Conservation (phyloP, 2,888 invertebrate species). For the Heliconius cydno region DNA sequence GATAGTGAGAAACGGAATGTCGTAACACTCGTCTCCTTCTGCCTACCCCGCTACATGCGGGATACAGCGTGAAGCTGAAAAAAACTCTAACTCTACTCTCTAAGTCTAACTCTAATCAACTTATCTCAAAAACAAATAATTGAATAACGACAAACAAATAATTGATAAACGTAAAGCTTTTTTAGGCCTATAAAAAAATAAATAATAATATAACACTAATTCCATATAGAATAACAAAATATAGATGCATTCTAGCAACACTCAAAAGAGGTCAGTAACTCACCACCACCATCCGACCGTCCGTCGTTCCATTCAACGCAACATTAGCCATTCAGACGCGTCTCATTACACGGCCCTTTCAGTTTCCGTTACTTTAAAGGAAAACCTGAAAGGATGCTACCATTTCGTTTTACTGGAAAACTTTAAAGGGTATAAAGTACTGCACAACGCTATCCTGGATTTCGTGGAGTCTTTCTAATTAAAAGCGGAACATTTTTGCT, state of each 20-base stretch:
- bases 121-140: too few species aligned
- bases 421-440: constrained; percentile 26
- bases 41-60: too few species aligned
- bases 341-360: constrained; percentile 60
- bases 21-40: too few species aligned
- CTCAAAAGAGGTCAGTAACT: constrained; percentile 43
- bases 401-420: constrained; percentile 30
- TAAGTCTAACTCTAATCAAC: too few species aligned
- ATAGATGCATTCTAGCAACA: constrained; percentile 34
- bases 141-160: too few species aligned
- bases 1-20: background rate
- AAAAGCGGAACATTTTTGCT: constrained; percentile 11
- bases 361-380: constrained; percentile 51
- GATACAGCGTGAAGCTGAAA: too few species aligned
- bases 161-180: too few species aligned
- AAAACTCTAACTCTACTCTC: too few species aligned
- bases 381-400: constrained; percentile 56
- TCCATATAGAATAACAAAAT: background rate
- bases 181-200: too few species aligned
- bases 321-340: constrained; percentile 64
- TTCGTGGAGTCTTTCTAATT: constrained; percentile 29
- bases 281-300: constrained; percentile 43
- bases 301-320: constrained; percentile 54
- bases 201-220: too few species aligned
- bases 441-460: constrained; percentile 3